Evolutionary conservation across 92 coral and sea anemone species (phyloP), one percentile per base, ranked within the genome.

Genomic region (Epizoanthus ramosus): DNA sequence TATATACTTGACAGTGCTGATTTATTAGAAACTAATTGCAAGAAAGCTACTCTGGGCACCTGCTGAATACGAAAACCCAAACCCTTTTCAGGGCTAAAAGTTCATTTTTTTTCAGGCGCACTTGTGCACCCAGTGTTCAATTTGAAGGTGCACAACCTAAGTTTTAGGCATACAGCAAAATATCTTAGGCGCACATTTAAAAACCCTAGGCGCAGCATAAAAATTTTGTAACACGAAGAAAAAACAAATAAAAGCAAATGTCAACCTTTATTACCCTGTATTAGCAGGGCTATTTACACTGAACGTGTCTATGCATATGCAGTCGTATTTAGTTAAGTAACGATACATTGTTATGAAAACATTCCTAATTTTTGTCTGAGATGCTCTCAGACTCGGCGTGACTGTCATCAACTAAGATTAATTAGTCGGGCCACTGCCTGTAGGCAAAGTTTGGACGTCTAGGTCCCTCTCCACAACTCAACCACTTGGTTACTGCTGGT

Each of bases 401-500:
- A 41, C 6, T 41, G 5, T 16, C 65, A 50, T 4, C 22, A 67
- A 80, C 85, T 80, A 66, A 68, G 66, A 80, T 54, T 23, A 80
- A 24, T 80, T 80, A 53, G 12, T 80, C 75, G 67, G 76, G 85
- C 76, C 85, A 80, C 63, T 3, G 54, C 50, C 50, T 82, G 70
- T 82, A 82, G 31, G 56, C n/a, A 56, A 71, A 8, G 71, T 23
- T 21, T 22, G 86, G 79, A 2, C 72, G 80, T 59, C 86, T 70
- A 54, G 86, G 6, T 83, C 67, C 63, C 79, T 83, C 68, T 17
- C 80, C 86, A 43, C 71, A 68, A 37, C 53, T 83, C 0, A 70
- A 54, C 80, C 86, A 83, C 50, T 71, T 57, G 58, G 9, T 59
- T 47, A 83, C 80, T 43, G 45, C 80, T 83, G 86, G 80, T 17